phyloP scores from a whole-genome alignment of 2,888 invertebrate species.

The Penaeus monodon region DNA sequence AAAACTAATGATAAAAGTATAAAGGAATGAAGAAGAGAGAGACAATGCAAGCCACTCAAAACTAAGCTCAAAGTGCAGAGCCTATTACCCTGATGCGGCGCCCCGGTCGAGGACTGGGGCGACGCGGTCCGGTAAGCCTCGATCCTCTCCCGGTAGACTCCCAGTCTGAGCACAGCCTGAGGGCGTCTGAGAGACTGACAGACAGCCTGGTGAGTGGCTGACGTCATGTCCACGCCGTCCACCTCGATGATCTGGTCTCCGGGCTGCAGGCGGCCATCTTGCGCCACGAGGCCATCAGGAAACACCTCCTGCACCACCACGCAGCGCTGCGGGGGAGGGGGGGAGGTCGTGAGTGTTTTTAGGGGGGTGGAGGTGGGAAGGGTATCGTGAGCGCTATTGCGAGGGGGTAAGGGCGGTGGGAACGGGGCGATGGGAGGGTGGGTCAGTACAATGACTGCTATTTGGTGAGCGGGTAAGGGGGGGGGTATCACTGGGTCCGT shows the following conservation, averaged over 20 bases:
- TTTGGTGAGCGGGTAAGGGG: background rate
- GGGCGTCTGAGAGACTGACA: conserved; percentile 68
- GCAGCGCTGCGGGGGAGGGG: conserved; percentile 69
- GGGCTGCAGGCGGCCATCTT: conserved; percentile 70
- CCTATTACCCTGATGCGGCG: too few species aligned
- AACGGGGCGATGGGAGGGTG: background rate
- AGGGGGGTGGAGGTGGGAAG: background rate
- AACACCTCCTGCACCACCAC: conserved; percentile 72
- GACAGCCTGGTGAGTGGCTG: conserved; percentile 66
- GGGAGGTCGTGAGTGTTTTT: too few species aligned
- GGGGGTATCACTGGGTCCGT: background rate
- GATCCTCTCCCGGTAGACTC: conserved; percentile 70
- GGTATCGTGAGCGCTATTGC: background rate
- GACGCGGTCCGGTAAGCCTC: conserved; percentile 65
- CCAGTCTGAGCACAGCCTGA: conserved; percentile 70
- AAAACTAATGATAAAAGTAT: too few species aligned
- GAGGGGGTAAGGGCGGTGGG: background rate
- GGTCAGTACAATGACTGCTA: background rate
- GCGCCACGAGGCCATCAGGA: conserved; percentile 69
- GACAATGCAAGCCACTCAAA: too few species aligned
- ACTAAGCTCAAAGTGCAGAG: too few species aligned
- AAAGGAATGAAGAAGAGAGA: too few species aligned
- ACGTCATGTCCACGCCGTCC: conserved; percentile 66
- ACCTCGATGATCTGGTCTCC: conserved; percentile 72
- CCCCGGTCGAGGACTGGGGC: too few species aligned